Evolutionary conservation across 2,797 vertebrate species (phyloP).

Genomic region (Syngnathus rostellatus): DNA sequence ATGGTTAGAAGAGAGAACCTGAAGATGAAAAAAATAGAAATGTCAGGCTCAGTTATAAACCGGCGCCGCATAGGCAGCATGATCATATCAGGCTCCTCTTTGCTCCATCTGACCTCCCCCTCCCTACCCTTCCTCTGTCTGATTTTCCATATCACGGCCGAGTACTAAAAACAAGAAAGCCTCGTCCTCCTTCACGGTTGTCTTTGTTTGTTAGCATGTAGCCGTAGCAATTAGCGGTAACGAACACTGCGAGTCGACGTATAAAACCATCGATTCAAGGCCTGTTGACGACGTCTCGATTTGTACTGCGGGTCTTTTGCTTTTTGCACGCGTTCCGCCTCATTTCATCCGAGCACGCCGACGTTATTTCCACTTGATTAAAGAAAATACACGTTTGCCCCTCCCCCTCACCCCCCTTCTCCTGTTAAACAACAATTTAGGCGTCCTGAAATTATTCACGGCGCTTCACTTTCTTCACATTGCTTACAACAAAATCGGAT

Average conservation of each 20-base stretch:
- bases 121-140: background rate
- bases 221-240: background rate
- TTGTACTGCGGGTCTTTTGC: background rate
- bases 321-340: background rate
- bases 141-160: background rate
- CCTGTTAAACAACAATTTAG: background rate
- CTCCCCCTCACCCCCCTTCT: background rate
- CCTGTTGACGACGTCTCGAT: background rate
- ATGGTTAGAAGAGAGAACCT: background rate
- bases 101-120: background rate
- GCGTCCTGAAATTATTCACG: background rate
- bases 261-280: background rate
- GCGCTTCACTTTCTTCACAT: background rate
- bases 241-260: background rate
- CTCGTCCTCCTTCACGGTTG: background rate
- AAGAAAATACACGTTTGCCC: background rate
- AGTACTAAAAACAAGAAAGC: background rate
- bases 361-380: constrained; percentile 1
- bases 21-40: background rate
- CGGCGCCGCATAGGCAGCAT: background rate
- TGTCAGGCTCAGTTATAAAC: background rate
- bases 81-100: background rate
- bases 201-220: constrained; percentile 1
- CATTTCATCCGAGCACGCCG: background rate
- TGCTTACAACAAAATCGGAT: background rate